phyloP scores from a whole-genome alignment of 2,113 vertebrate species.

The Vombatus ursinus region DNA sequence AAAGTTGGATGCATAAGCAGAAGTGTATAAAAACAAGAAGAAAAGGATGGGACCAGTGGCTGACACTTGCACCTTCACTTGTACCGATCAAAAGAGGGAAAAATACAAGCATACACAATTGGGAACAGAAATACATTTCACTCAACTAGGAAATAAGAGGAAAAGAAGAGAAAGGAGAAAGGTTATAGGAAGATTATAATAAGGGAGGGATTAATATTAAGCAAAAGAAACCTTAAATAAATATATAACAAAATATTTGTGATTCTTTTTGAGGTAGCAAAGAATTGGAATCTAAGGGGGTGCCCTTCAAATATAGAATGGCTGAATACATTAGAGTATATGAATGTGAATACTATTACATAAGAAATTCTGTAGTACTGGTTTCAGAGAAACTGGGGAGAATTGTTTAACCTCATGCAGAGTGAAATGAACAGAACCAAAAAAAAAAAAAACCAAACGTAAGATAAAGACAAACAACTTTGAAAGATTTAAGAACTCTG shows the following conservation, averaged over 20 bases:
- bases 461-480: neutral
- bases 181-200: neutral
- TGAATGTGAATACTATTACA: neutral
- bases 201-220: neutral
- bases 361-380: neutral
- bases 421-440: neutral
- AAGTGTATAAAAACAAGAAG: neutral
- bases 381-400: neutral
- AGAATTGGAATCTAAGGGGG: neutral
- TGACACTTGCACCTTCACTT: neutral
- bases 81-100: neutral
- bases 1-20: neutral
- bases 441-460: neutral
- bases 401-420: neutral
- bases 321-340: neutral
- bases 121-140: neutral
- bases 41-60: neutral
- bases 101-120: neutral
- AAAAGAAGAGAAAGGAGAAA: neutral
- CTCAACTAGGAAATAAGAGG: neutral
- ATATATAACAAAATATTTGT: neutral
- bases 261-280: neutral
- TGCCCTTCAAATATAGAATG: neutral
- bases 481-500: neutral
- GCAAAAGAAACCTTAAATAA: neutral